Base-by-base conservation (phyloP, 2,113 vertebrate genomes). In the Centropus unirufus region DNA sequence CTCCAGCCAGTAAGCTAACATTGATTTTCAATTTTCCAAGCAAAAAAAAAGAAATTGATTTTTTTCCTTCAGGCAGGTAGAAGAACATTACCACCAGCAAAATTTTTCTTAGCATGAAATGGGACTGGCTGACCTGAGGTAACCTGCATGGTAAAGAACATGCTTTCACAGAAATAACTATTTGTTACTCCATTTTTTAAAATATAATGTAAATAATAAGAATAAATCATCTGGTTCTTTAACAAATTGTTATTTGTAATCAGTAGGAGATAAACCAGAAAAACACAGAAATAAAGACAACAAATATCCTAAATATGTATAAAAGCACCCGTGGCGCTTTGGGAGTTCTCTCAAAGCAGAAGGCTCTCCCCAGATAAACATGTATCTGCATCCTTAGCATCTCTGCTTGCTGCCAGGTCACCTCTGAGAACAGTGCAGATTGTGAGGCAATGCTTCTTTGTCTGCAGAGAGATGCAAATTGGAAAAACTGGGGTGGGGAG, bases 21-120 rank as follows among this genome's bases (percentile, higher is more conserved):
- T 70, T 66, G 84, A 93, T 97, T 97, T 97, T 92, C 66, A 58
- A 55, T 95, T 95, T 67, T 83, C 36, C 54, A 54, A 93, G 47
- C 72, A 20, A 66, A 83, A 82, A 95, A 82, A 83, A 69, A 75
- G 59, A 57, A 17, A 47, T 90, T 91, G 20, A 47, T 92, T 55
- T 46, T 44, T 10, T 5, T 5, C 8, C 27, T 81, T 21, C 21
- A 74, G 88, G 29, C 69, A 79, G 34, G 75, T 9, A 2, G 44
- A 82, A 81, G 44, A 94, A 83, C 6, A 0, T 72, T 79, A 90
- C 54, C 75, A 88, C 32, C 40, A 89, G 20, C 40, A 85, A 34
- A 57, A 36, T 24, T 91, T 97, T 82, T 82, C 64, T 90, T 81
- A 73, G 42, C 22, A 11, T 51, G 40, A 77, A 62, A 36, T 72